Evolutionary conservation across 2,797 vertebrate species (phyloP).

Genomic region (Enteromius paludinosus): DNA sequence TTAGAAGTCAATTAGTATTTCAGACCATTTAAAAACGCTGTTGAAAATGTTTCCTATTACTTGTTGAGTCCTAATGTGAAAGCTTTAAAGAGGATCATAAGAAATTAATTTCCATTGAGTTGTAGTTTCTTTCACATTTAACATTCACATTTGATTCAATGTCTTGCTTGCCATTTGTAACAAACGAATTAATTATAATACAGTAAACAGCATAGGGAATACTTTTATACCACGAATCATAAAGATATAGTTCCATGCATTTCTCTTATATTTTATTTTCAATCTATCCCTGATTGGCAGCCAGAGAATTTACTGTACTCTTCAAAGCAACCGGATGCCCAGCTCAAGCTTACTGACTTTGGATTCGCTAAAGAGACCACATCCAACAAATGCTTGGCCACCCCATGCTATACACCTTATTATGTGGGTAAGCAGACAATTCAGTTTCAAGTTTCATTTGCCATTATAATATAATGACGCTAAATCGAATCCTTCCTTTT

Average conservation of each 20-base stretch:
- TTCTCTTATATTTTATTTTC: not conserved
- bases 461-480: not conserved
- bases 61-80: not conserved
- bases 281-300: conserved; percentile 65
- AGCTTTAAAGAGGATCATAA: not conserved
- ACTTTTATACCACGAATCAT: not conserved
- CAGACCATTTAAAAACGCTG: not conserved
- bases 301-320: conserved; percentile 92
- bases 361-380: conserved; percentile 93
- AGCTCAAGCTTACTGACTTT: conserved; percentile 90
- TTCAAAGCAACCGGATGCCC: conserved; percentile 83
- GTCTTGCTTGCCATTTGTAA: not conserved
- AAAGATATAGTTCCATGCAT: not conserved
- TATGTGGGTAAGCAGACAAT: conserved; percentile 84
- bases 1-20: not conserved
- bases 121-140: not conserved
- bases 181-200: not conserved
- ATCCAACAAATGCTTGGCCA: conserved; percentile 87
- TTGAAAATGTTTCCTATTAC: not conserved
- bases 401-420: conserved; percentile 90
- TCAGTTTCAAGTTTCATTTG: conserved; percentile 16
- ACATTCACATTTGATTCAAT: not conserved
- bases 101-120: not conserved
- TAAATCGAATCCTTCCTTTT: conserved; percentile 50
- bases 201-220: not conserved